Evolutionary conservation across 2,113 vertebrate genomes (phyloP), one percentile per base, ranked within the genome.

Genomic region (Serilophus lunatus): DNA sequence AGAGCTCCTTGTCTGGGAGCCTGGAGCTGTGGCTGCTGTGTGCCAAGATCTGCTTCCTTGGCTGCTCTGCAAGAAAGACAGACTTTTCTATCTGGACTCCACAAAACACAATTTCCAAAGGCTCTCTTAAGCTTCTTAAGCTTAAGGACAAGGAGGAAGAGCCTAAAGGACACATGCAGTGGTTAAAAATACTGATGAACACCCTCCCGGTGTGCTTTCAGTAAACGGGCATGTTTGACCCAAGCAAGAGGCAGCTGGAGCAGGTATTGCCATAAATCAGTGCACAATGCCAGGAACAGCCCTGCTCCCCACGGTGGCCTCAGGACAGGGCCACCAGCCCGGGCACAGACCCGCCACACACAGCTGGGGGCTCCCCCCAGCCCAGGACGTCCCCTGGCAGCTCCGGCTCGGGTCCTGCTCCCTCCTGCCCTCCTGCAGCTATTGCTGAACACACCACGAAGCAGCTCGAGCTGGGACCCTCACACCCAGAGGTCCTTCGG

Each of bases 301-400:
- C 22, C 45, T 59, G 36, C 22, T 29, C 45, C 36, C 44, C 26
- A 3, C 2, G 0, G 13, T 15, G 24, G 18, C 53, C 63, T 11
- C 3, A 3, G 54, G 35, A 24, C 42, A n/a, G 38, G 2, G 23
- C 3, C 49, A 51, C 18, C 23, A 56, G 18, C 31, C 31, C 33
- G 29, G 29, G 25, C 61, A 74, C 6, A 40, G 29, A 47, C 8
- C 6, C 50, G 18, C 35, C 50, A 11, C 5, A 8, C 31, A 5
- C 24, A 49, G 31, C 4, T 54, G 40, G 7, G 35, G 33, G 29
- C 33, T 59, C 33, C 64, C 24, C 54, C 71, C 26, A 4, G 40
- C 11, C 42, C 12, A 65, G 19, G 18, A 13, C 3, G 15, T 19
- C 25, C 38, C 47, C 29, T 0, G 0, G 56, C 18, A 40, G 38